These are phyloP conservation scores for Drosophila rhopaloa DNA, from an alignment of 1,140 invertebrate species.

Conservation along the genomic window DNA sequence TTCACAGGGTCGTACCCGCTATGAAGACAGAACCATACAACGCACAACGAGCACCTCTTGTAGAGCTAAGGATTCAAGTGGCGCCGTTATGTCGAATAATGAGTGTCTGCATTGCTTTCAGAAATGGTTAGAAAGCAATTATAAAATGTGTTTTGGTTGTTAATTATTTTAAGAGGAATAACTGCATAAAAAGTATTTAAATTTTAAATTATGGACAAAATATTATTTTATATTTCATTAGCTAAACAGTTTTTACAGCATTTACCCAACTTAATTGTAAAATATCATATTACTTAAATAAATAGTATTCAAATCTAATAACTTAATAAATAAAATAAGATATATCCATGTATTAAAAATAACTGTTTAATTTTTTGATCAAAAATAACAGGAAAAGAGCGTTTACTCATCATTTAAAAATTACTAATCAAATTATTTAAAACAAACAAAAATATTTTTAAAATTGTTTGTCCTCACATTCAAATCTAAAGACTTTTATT, in stretches of 20 bases:
- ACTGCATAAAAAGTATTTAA: slow-evolving; percentile 42
- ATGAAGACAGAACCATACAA: slow-evolving; percentile 95
- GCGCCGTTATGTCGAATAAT: slow-evolving; percentile 63
- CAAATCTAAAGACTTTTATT: too few species aligned
- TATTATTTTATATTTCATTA: slow-evolving; percentile 26
- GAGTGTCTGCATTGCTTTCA: slow-evolving; percentile 84
- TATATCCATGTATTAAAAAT: slow-evolving; percentile 31
- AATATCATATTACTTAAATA: slow-evolving; percentile 40
- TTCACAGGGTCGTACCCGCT: slow-evolving; percentile 95
- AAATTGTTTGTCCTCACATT: too few species aligned
- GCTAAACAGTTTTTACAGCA: slow-evolving; percentile 28
- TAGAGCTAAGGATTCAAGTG: slow-evolving; percentile 57
- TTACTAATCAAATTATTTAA: too few species aligned
- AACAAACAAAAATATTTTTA: too few species aligned
- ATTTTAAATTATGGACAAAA: slow-evolving; percentile 41
- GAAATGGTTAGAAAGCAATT: slow-evolving; percentile 81
- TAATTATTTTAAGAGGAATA: slow-evolving; percentile 65
- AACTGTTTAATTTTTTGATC: not conserved
- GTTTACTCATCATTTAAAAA: too few species aligned
- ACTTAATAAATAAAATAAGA: slow-evolving; percentile 49
- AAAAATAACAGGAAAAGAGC: not conserved
- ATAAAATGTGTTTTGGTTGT: slow-evolving; percentile 68
- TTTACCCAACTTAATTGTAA: slow-evolving; percentile 39
- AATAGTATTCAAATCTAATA: slow-evolving; percentile 34
- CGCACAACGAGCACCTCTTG: slow-evolving; percentile 81